These are phyloP conservation scores for Hypercompe scribonia DNA, from an alignment of 2,888 invertebrate genomes.

Conservation along the genomic window DNA sequence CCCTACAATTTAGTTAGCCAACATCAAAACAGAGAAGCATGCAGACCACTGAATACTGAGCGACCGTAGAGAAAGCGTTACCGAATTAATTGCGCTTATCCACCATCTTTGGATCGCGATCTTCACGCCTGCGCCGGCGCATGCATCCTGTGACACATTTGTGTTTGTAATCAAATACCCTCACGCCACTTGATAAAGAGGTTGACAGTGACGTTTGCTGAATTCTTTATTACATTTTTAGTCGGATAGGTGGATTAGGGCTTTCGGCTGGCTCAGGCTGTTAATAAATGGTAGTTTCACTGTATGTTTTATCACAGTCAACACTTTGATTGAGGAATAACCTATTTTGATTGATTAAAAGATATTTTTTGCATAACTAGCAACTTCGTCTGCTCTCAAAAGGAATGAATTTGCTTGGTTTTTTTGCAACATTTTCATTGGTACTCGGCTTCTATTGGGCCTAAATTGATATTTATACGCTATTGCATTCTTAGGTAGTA, in stretches of 20 bases:
- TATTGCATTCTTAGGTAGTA: too few relatives aligned
- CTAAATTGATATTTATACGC: too few relatives aligned
- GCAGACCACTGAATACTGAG: slow-evolving; percentile 28
- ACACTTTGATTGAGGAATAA: too few relatives aligned
- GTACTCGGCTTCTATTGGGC: too few relatives aligned
- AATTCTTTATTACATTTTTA: neutral
- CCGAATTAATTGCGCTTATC: slow-evolving; percentile 78
- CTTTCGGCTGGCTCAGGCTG: too few relatives aligned
- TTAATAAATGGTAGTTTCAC: too few relatives aligned
- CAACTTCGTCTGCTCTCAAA: too few relatives aligned
- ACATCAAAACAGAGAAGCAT: slow-evolving; percentile 29
- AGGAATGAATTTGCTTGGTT: too few relatives aligned
- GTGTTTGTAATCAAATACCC: slow-evolving; percentile 37
- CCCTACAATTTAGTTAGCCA: slow-evolving; percentile 10
- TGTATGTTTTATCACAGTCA: too few relatives aligned
- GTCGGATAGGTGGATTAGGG: neutral
- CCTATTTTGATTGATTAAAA: too few relatives aligned
- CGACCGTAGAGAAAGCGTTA: slow-evolving; percentile 76
- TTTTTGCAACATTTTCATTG: too few relatives aligned
- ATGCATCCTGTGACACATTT: slow-evolving; percentile 52
- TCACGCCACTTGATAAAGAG: slow-evolving; percentile 14
- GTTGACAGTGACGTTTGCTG: neutral
- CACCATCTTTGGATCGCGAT: slow-evolving; percentile 63
- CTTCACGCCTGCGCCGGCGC: slow-evolving; percentile 66
- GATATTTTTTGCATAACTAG: too few relatives aligned